These are phyloP conservation scores for Pseudomyrmex dendroicus DNA, from an alignment of 1,140 invertebrate genomes.

Conservation along the genomic window DNA sequence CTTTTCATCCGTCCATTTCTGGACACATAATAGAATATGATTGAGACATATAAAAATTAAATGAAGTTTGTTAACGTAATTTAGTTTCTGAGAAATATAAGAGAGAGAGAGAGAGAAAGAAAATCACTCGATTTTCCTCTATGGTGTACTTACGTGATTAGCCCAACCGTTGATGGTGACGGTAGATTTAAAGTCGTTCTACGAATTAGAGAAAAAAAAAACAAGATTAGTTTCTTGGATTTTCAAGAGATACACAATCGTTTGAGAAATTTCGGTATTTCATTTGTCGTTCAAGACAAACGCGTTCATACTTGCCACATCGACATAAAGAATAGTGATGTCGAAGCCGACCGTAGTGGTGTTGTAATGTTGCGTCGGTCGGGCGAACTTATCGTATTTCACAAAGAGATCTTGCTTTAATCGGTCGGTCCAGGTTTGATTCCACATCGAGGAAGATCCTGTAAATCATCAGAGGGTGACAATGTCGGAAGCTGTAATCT, in stretches of 20 bases:
- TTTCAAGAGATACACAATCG: no score
- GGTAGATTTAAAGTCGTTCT: constrained; percentile 86
- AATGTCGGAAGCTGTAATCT: constrained; percentile 37
- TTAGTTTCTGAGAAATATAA: no score
- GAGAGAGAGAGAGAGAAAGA: no score
- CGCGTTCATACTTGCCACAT: constrained; percentile 80
- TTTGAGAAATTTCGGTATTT: no score
- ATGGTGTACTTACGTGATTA: constrained; percentile 84
- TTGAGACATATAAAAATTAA: no score
- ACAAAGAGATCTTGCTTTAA: constrained; percentile 86
- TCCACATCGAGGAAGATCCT: constrained; percentile 81
- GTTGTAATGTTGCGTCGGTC: constrained; percentile 85
- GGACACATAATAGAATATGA: constrained; percentile 33
- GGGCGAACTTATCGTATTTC: constrained; percentile 87
- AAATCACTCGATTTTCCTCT: neutral
- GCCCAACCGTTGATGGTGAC: constrained; percentile 86
- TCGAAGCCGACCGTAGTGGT: constrained; percentile 85
- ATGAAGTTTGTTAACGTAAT: no score
- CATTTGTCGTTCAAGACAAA: neutral
- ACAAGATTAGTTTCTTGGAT: no score
- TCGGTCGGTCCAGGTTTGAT: constrained; percentile 86
- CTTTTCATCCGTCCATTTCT: constrained; percentile 89
- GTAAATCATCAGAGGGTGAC: constrained; percentile 33
- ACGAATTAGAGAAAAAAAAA: constrained; percentile 53
- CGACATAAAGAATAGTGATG: constrained; percentile 86